These are phyloP conservation scores for Cirrhinus molitorella DNA, from an alignment of 2,797 vertebrate genomes.

Conservation along the genomic window DNA sequence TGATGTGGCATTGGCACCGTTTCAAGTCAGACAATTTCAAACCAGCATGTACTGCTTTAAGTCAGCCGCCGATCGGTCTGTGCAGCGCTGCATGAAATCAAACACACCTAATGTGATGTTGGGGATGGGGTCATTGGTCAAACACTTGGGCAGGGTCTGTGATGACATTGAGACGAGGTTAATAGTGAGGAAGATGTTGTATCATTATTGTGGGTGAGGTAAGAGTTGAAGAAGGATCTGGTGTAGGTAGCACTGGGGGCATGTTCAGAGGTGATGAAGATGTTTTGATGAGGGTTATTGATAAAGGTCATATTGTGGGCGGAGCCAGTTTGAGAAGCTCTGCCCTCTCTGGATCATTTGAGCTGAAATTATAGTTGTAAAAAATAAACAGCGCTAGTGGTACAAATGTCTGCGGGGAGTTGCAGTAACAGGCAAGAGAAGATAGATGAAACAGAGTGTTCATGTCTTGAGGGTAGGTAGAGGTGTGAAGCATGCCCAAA, in stretches of 20 bases:
- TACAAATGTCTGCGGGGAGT: not conserved
- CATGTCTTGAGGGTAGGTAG: slow-evolving; percentile 14
- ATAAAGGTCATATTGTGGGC: not conserved
- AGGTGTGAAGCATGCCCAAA: slow-evolving; percentile 31
- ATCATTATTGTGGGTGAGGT: not conserved
- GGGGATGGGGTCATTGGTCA: too few species aligned
- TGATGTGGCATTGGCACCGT: too few species aligned
- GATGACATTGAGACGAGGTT: not conserved
- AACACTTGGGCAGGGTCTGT: too few species aligned
- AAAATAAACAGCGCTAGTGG: not conserved
- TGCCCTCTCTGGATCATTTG: not conserved
- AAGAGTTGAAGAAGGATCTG: not conserved
- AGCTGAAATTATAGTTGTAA: slow-evolving; percentile 4
- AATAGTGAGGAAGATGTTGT: not conserved
- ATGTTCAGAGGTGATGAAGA: not conserved
- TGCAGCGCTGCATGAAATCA: too few species aligned
- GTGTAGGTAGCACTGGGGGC: not conserved
- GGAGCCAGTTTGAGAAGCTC: not conserved
- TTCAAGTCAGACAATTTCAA: too few species aligned
- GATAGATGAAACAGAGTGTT: slow-evolving; percentile 3
- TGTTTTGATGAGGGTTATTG: not conserved
- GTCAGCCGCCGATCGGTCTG: too few species aligned
- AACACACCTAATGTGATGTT: too few species aligned
- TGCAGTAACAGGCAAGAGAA: slow-evolving; percentile 13
- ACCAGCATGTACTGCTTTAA: too few species aligned